Evolutionary conservation across 2,888 invertebrate genomes (phyloP).

Genomic region (Microctonus hyperodae): DNA sequence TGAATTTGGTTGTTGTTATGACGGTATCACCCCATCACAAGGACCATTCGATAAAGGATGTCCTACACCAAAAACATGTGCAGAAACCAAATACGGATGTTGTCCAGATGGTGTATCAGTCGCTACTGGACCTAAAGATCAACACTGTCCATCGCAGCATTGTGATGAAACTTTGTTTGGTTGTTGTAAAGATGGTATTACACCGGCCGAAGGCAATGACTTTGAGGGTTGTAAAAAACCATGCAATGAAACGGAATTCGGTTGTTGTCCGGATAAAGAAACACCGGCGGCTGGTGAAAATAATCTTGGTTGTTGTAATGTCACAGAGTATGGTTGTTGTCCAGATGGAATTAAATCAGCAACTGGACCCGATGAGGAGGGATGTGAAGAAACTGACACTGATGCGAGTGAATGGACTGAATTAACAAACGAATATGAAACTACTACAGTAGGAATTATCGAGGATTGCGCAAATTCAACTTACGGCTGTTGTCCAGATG

Average conservation of each 20-base stretch:
- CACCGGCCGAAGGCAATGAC: slow-evolving; percentile 81
- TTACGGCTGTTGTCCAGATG: slow-evolving; percentile 82
- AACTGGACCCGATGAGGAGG: slow-evolving; percentile 68
- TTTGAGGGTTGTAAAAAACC: slow-evolving; percentile 81
- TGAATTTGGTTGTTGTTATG: slow-evolving; percentile 85
- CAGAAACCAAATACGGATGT: slow-evolving; percentile 79
- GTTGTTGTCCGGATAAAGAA: slow-evolving; percentile 66
- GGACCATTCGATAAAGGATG: slow-evolving; percentile 88
- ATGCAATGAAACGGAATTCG: slow-evolving; percentile 67
- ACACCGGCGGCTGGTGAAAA: slow-evolving; percentile 60
- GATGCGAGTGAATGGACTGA: slow-evolving; percentile 40
- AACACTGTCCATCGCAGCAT: slow-evolving; percentile 78
- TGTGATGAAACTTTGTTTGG: slow-evolving; percentile 85
- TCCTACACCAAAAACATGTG: slow-evolving; percentile 75
- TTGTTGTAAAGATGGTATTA: slow-evolving; percentile 83
- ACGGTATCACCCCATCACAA: slow-evolving; percentile 76
- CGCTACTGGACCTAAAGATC: slow-evolving; percentile 72
- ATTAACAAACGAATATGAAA: slow-evolving; percentile 46
- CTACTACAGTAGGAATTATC: slow-evolving; percentile 45
- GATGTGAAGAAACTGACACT: slow-evolving; percentile 50
- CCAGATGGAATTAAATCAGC: slow-evolving; percentile 73
- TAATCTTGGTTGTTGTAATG: slow-evolving; percentile 62
- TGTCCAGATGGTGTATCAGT: slow-evolving; percentile 85
- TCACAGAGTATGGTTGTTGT: slow-evolving; percentile 73
- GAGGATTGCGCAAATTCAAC: slow-evolving; percentile 66